Evolutionary conservation across 1,140 invertebrate species (phyloP).

Genomic region (Penaeus indicus): DNA sequence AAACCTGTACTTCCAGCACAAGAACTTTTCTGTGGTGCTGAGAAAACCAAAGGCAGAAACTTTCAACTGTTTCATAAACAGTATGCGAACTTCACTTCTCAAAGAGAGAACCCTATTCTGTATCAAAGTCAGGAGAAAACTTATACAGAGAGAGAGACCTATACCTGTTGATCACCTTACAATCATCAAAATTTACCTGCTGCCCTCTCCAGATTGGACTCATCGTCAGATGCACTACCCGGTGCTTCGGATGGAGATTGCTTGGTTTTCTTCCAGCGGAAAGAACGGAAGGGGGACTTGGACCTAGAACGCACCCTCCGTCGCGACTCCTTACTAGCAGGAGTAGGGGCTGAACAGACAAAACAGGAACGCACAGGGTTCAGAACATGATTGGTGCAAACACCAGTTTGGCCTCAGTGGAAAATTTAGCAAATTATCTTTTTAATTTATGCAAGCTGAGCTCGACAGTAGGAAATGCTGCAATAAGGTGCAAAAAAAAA

Average conservation of each 20-base stretch:
- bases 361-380: conserved; percentile 60
- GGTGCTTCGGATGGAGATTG: conserved; percentile 69
- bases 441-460: too few species aligned
- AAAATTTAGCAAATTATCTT: conserved; percentile 29
- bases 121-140: neutral
- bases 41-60: too few species aligned
- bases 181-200: conserved; percentile 71
- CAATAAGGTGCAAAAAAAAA: neutral
- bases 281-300: conserved; percentile 91
- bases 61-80: too few species aligned
- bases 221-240: conserved; percentile 83
- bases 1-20: too few species aligned
- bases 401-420: conserved; percentile 50
- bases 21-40: too few species aligned
- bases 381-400: conserved; percentile 51
- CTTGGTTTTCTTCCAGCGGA: conserved; percentile 85
- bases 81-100: too few species aligned
- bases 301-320: conserved; percentile 80
- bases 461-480: too few species aligned
- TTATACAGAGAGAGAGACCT: conserved; percentile 67
- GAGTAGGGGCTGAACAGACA: conserved; percentile 62
- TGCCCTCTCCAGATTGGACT: conserved; percentile 75
- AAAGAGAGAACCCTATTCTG: too few species aligned
- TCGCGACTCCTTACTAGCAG: conserved; percentile 75
- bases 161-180: conserved; percentile 52